Conservation (phyloP, 2,797 vertebrate genomes). For the Pseudochirops cupreus region DNA sequence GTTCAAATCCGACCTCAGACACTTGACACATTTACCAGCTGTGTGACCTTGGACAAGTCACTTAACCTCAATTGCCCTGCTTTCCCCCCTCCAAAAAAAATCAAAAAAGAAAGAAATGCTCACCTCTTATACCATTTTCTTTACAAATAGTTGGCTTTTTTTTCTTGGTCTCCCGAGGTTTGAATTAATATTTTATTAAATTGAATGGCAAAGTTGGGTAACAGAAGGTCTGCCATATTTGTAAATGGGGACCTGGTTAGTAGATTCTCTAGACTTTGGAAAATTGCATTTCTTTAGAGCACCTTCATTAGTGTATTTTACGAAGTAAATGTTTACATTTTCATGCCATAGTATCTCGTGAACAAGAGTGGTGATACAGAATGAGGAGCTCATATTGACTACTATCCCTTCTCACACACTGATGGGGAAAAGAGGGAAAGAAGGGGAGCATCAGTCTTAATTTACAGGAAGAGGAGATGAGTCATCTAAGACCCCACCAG, state of each 20-base stretch:
- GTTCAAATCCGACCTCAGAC: too few relatives aligned
- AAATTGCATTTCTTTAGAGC: constrained; percentile 13
- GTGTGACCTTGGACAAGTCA: too few relatives aligned
- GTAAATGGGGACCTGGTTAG: not conserved
- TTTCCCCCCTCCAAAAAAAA: too few relatives aligned
- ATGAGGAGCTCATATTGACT: not conserved
- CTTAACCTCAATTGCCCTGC: too few relatives aligned
- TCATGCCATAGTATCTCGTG: not conserved
- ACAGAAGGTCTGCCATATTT: constrained; percentile 20
- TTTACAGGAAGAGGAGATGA: not conserved
- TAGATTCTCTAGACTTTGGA: constrained; percentile 17
- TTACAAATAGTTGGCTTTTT: not conserved
- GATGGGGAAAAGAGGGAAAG: not conserved
- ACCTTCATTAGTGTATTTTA: constrained; percentile 1
- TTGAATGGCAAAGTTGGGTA: constrained; percentile 26
- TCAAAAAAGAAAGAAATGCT: not conserved
- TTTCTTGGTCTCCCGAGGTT: constrained; percentile 23
- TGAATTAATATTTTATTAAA: constrained; percentile 30
- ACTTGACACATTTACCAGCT: too few relatives aligned
- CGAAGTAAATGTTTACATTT: constrained; percentile 6
- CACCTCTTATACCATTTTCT: constrained; percentile 16
- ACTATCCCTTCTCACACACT: not conserved
- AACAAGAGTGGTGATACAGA: not conserved
- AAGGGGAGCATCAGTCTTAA: not conserved
- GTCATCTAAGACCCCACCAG: not conserved